phyloP scores from a whole-genome alignment of 2,113 vertebrate species.

The Tetrax tetrax region DNA sequence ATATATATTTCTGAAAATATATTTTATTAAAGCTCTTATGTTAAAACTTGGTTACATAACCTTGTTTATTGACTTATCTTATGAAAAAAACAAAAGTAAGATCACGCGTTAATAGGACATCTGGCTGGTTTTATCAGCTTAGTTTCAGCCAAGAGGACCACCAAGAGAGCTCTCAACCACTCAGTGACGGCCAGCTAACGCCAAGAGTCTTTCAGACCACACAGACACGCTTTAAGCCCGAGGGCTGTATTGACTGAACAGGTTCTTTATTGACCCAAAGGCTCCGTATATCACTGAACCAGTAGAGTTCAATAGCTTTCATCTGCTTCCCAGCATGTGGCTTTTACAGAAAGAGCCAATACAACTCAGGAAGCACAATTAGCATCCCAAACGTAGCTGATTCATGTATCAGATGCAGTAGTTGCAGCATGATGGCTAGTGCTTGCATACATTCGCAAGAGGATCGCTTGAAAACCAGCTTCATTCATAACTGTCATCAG shows the following conservation, averaged over 20 bases:
- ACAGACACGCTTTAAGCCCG: background rate
- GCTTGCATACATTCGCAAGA: background rate
- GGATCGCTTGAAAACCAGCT: background rate
- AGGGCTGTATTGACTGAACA: background rate
- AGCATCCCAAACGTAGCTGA: background rate
- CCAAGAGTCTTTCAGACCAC: background rate
- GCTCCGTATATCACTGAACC: slow-evolving; percentile 24
- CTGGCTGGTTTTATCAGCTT: slow-evolving; percentile 53
- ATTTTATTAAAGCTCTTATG: slow-evolving; percentile 37
- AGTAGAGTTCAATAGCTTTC: slow-evolving; percentile 44
- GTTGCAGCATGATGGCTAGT: background rate
- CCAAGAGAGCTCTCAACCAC: slow-evolving; percentile 21
- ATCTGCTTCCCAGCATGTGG: background rate
- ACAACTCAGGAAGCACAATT: slow-evolving; percentile 5
- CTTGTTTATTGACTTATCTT: slow-evolving; percentile 38
- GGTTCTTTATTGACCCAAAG: slow-evolving; percentile 38
- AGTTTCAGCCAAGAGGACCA: slow-evolving; percentile 15
- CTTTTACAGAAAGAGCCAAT: background rate
- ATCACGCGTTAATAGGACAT: slow-evolving; percentile 35
- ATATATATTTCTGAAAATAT: background rate
- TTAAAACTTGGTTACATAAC: slow-evolving; percentile 52
- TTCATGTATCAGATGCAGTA: slow-evolving; percentile 10
- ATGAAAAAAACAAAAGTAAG: slow-evolving; percentile 15
- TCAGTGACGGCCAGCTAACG: background rate
- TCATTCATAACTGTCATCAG: slow-evolving; percentile 36